phyloP scores from a whole-genome alignment of 2,888 invertebrate genomes.

The Acleris holmiana region DNA sequence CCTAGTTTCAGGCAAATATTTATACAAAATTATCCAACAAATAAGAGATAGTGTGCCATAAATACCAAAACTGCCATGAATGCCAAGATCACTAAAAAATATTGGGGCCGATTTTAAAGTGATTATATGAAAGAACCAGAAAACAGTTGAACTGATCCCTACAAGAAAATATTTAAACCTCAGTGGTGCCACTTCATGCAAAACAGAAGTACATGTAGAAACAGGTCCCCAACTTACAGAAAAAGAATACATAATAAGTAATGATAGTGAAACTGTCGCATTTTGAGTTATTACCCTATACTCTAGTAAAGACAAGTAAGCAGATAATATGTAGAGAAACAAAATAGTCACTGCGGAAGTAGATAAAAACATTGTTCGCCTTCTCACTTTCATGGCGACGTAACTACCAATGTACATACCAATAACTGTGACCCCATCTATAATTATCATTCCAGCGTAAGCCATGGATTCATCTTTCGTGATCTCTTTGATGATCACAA shows the following conservation, averaged over 20 bases:
- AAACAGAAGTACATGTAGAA: conserved; percentile 4
- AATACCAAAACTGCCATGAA: conserved; percentile 21
- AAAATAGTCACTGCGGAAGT: conserved; percentile 17
- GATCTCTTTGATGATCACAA: conserved; percentile 23
- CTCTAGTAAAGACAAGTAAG: conserved; percentile 10
- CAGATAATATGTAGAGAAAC: conserved; percentile 8
- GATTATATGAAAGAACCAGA: not conserved
- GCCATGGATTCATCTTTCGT: conserved; percentile 18
- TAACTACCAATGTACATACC: conserved; percentile 19
- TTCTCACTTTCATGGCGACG: conserved; percentile 17
- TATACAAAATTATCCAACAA: conserved; percentile 20
- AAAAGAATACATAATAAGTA: conserved; percentile 21
- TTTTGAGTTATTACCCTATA: conserved; percentile 4
- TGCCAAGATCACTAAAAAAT: conserved; percentile 14
- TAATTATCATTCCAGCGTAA: conserved; percentile 21
- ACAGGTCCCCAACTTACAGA: conserved; percentile 29
- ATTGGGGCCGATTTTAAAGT: conserved; percentile 8
- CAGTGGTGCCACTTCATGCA: conserved; percentile 19
- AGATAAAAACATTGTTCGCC: conserved; percentile 20
- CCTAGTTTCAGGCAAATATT: conserved; percentile 27
- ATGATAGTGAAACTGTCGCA: conserved; percentile 3
- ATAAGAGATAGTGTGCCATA: conserved; percentile 12
- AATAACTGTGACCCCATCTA: conserved; percentile 20
- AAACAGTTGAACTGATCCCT: not conserved
- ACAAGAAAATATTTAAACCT: conserved; percentile 12